phyloP scores from a whole-genome alignment of 2,797 vertebrate genomes.

The Tokudaia muenninki region DNA sequence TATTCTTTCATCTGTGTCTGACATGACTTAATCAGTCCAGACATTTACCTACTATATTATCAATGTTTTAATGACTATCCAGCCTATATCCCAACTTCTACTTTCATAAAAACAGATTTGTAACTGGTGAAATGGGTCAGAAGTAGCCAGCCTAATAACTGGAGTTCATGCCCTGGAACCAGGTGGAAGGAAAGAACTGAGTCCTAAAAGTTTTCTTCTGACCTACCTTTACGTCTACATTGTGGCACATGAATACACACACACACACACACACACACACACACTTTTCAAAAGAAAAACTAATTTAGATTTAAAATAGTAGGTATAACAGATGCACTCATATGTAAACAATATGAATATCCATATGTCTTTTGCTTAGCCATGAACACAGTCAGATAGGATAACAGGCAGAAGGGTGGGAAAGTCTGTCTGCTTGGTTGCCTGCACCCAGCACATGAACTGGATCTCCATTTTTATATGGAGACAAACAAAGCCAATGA shows the following conservation, averaged over 20 bases:
- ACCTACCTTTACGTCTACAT: no score
- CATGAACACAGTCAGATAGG: no score
- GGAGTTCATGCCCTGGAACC: not conserved
- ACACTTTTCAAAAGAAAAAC: not conserved
- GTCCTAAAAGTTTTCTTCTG: not conserved
- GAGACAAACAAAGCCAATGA: not conserved
- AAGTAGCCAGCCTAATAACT: not conserved
- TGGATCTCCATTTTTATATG: not conserved
- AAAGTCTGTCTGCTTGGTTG: not conserved
- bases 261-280: not conserved
- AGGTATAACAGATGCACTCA: not conserved
- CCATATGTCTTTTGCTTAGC: not conserved
- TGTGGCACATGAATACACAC: not conserved
- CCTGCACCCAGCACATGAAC: not conserved
- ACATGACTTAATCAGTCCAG: not conserved
- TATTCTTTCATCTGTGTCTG: not conserved
- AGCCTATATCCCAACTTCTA: not conserved
- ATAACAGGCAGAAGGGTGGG: no score
- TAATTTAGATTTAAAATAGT: not conserved
- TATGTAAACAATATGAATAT: not conserved
- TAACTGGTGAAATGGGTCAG: not conserved
- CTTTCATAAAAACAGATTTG: not conserved
- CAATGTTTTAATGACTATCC: not conserved
- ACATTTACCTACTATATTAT: not conserved
- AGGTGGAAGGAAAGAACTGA: not conserved